Evolutionary conservation across 2,113 vertebrate species (phyloP), one percentile per base, ranked within the genome.

Genomic region (Calypte anna): DNA sequence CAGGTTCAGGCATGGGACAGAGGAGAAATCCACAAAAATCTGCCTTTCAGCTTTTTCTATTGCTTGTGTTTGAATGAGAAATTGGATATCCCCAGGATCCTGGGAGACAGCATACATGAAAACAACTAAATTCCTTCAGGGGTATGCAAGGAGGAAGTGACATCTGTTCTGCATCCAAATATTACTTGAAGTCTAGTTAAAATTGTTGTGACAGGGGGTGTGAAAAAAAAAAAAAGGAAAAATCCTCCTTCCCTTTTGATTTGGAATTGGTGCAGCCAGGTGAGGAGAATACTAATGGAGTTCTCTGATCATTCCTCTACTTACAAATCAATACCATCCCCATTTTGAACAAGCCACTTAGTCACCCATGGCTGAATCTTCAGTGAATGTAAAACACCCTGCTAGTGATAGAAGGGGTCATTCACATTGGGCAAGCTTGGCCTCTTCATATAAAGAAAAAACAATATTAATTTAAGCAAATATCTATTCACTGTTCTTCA

Each of bases 41-140:
- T 96, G 83, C 91, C 92, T 96, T 97, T 94, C 91, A 94, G 77
- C 89, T 96, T 95, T 94, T 96, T 96, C 88, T 91, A 24, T 95
- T 93, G 91, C 91, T 21, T 18, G 40, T 7, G 7, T 95, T 94
- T 97, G 88, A 95, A 93, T 94, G 88, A 86, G 96, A 97, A 96
- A 97, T 80, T 96, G 93, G 95, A 97, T 97, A 94, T 90, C 73
- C 79, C 58, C 59, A 74, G 61, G 76, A 94, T 76, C 69, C 92
- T 95, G 84, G 72, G 92, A 94, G 94, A 88, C 93, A 92, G 77
- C 64, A 58, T 62, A 72, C 82, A 79, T 76, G 88, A 95, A 94
- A 97, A 95, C 90, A 88, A 58, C 81, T 8, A 14, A 70, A 92
- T 97, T 96, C 95, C 96, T 94, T 59, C 67, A 85, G 89, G 69